Base-by-base conservation (phyloP, 2,797 vertebrate genomes). In the Eulemur rubriventer region DNA sequence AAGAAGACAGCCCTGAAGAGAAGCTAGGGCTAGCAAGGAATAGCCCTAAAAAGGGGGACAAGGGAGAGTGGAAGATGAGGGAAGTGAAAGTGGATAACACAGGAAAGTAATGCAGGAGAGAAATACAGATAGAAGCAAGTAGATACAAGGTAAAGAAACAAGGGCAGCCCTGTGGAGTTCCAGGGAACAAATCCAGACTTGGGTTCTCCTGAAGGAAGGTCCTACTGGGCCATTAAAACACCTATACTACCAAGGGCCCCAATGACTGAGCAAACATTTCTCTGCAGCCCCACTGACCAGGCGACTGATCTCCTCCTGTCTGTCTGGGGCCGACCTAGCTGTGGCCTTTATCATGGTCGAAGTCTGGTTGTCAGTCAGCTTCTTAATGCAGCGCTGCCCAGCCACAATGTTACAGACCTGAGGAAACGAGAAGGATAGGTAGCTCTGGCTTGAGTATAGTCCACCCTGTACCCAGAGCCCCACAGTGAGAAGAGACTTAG, bases 311-410 rank as follows among this genome's bases (percentile, higher is more conserved):
- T 99, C 99, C 97, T 99, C 99, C 94, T 99, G 99, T 95, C 99
- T 98, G 99, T 99, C 99, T 0, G 99, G 99, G 4, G 99, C 99
- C 10, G 99, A 99, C 97, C 99, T 99, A 82, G 99, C 99, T 8
- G 99, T 99, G 94, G 99, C 99, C 99, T 99, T 99, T 98, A 99
- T 99, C 99, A 99, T 99, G 92, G 99, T 99, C 41, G 99, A 99
- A 0, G 99, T 99, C 97, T 99, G 99, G 99, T 99, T 99, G 99
- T 99, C 99, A 0, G 99, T 99, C 98, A 99, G 98, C 97, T 99
- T 99, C 98, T 99, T 99, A 98, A 99, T 99, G 97, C 99, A 99
- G 88, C 99, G 95, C 98, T 99, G 99, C 73, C 99, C 99, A 1
- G 99, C 99, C 98, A 99, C 99, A 76, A 99, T 99, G 99, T 99